A percentile compares a stretch with the other conserved stretches of the same genome.
Conservation (phyloP, 92 coral and sea anemone species). For the Siderastrea radians region DNA sequence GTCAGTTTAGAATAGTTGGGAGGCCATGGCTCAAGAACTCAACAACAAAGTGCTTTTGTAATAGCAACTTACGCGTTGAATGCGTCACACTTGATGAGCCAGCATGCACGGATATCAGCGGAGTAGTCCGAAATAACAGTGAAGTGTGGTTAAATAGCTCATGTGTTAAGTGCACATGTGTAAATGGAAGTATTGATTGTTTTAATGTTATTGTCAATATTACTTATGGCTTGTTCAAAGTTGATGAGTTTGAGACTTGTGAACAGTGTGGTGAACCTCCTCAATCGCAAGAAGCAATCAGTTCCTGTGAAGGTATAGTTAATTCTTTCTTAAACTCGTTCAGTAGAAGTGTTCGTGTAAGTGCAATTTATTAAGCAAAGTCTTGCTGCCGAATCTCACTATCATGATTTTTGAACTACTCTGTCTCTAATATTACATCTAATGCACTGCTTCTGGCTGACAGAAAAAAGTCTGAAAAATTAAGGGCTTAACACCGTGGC, state of each 20-base stretch:
- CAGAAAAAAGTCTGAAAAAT: no score
- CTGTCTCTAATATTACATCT: no score
- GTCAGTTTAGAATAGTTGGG: not conserved
- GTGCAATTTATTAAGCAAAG: no score
- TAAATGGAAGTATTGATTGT: not conserved
- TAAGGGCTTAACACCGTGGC: no score
- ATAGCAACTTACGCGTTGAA: not conserved
- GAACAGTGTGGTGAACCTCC: not conserved
- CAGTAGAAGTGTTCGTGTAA: no score
- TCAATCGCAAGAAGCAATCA: not conserved
- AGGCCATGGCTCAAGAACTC: not conserved
- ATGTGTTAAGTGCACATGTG: not conserved
- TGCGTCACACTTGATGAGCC: not conserved
- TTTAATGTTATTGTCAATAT: not conserved
- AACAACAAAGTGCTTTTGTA: constrained; percentile 1
- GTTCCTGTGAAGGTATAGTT: not conserved
- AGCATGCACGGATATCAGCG: not conserved
- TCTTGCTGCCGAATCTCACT: no score
- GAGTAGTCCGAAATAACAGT: not conserved
- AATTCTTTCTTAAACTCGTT: no score
- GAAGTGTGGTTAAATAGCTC: not conserved
- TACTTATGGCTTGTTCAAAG: not conserved
- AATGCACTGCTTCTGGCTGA: no score
- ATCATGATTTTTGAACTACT: no score
- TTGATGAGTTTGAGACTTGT: not conserved